Conservation (phyloP, 2,113 vertebrate genomes). For the Aphelocoma coerulescens region DNA sequence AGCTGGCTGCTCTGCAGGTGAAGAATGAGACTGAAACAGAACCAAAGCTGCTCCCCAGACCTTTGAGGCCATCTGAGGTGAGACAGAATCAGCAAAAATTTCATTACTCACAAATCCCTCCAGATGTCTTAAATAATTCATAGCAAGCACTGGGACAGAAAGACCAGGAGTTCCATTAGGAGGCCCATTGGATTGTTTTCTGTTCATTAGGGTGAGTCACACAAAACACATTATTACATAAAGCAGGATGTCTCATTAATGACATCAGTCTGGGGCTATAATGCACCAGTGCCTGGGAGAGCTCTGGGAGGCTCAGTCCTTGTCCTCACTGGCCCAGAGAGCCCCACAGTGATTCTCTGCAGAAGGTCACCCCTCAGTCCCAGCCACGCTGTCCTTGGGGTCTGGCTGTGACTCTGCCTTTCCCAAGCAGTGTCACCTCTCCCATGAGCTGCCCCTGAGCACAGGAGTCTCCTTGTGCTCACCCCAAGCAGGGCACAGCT, state of each 20-base stretch:
- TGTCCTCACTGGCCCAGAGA: background rate
- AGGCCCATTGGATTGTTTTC: background rate
- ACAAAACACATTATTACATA: background rate
- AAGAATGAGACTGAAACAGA: background rate
- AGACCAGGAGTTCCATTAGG: constrained; percentile 20
- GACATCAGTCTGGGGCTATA: constrained; percentile 17
- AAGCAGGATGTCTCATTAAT: constrained; percentile 24
- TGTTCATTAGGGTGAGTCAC: constrained; percentile 49
- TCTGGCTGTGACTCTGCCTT: background rate
- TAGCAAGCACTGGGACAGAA: background rate
- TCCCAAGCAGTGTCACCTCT: background rate
- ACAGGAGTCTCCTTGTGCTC: fast-evolving
- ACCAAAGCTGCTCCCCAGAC: background rate
- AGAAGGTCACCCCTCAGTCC: background rate
- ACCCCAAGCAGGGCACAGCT: background rate
- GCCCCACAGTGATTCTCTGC: background rate
- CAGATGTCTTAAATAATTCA: constrained; percentile 59
- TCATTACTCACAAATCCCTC: constrained; percentile 42
- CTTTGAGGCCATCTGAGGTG: constrained; percentile 18
- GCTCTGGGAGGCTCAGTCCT: background rate
- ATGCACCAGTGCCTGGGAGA: background rate
- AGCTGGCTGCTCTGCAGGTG: background rate
- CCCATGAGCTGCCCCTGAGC: fast-evolving
- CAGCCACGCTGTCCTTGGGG: background rate
- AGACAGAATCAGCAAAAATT: constrained; percentile 31